Evolutionary conservation across 2,888 invertebrate species (phyloP).

Genomic region (Cephus spinipes): DNA sequence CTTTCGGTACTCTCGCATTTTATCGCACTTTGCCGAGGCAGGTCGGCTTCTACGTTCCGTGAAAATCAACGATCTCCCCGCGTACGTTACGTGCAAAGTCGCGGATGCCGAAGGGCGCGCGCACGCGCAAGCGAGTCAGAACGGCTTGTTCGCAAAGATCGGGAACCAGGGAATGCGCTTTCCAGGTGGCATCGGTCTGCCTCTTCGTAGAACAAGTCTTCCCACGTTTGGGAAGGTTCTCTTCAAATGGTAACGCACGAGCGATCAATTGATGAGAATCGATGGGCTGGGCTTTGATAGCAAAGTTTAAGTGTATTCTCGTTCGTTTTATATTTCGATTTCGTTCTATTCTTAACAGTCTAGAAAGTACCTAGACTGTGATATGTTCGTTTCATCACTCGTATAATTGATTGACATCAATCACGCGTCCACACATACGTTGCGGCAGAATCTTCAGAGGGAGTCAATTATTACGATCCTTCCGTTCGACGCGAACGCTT

Average conservation of each 20-base stretch:
- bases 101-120: background rate
- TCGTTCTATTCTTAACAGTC: background rate
- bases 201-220: conserved; percentile 10
- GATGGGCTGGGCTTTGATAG: background rate
- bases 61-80: background rate
- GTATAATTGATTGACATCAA: background rate
- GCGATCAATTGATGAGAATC: background rate
- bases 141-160: conserved; percentile 43
- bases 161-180: conserved; percentile 43
- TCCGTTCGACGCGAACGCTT: background rate
- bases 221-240: background rate
- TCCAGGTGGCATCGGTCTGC: conserved; percentile 36
- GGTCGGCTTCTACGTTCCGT: background rate
- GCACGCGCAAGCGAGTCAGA: conserved; percentile 28
- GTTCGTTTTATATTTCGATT: background rate
- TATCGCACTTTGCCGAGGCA: background rate
- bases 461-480: background rate
- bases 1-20: conserved; percentile 41
- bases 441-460: background rate
- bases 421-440: background rate
- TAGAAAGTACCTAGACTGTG: background rate
- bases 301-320: background rate
- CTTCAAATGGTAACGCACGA: background rate
- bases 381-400: background rate
- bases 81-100: background rate